Evolutionary conservation across 2,888 invertebrate genomes (phyloP).

Genomic region (Aspidiotus rigidus): DNA sequence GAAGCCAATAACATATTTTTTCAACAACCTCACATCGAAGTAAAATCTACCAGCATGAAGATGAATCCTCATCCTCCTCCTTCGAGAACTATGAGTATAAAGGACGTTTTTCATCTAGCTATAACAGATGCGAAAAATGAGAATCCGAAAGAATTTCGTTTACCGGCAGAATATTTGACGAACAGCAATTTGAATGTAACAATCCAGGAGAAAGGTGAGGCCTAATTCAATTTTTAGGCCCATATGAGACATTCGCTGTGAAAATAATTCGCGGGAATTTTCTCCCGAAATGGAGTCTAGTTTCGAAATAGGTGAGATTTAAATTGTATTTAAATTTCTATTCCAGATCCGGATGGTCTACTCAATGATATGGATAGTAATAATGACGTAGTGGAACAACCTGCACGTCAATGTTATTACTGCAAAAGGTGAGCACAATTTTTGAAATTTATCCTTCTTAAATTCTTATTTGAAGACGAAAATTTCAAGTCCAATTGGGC

Average conservation of each 20-base stretch:
- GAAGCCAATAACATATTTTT: not conserved
- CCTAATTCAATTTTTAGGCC: too few species aligned
- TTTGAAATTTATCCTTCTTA: not conserved
- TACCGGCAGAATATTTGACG: conserved; percentile 15
- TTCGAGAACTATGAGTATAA: conserved; percentile 2
- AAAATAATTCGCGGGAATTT: too few species aligned
- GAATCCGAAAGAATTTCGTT: conserved; percentile 22
- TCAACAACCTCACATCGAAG: too few species aligned
- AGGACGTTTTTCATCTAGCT: conserved; percentile 8
- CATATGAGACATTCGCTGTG: too few species aligned
- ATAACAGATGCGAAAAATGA: conserved; percentile 12
- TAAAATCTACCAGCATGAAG: not conserved
- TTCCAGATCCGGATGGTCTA: conserved; percentile 6
- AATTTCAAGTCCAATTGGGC: too few species aligned
- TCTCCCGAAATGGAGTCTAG: too few species aligned
- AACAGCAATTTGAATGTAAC: conserved; percentile 9
- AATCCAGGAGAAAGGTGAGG: conserved; percentile 13
- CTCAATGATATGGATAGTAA: conserved; percentile 19
- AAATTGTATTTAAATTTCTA: not conserved
- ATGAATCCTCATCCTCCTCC: not conserved
- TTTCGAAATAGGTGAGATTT: too few species aligned
- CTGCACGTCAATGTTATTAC: conserved; percentile 22
- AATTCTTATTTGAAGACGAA: not conserved
- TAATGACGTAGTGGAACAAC: conserved; percentile 14
- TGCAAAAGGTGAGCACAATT: conserved; percentile 17